A percentile compares a stretch with the other conserved stretches of the same genome.
Conservation (phyloP, 2,888 invertebrate species). For the Parelbella ahira region DNA sequence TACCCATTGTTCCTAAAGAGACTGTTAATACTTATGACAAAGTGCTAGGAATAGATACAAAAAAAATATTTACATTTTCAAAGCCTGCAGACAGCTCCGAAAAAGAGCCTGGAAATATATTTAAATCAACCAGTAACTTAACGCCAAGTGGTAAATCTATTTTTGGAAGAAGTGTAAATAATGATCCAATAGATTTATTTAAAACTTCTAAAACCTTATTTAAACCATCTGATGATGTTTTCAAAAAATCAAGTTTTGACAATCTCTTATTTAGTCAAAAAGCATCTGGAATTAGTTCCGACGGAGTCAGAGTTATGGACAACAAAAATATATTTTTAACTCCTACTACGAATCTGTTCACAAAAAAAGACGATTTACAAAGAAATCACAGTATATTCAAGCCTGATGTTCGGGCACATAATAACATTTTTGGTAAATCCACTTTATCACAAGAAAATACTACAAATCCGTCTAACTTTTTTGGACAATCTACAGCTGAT, state of each 20-base stretch:
- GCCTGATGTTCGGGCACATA: slow-evolving; percentile 26
- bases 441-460: slow-evolving; percentile 29
- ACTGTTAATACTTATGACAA: slow-evolving; percentile 55
- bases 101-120: slow-evolving; percentile 19
- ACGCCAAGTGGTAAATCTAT: slow-evolving; percentile 15
- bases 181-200: slow-evolving; percentile 20
- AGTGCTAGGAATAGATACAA: slow-evolving; percentile 41
- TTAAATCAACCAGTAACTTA: slow-evolving; percentile 14
- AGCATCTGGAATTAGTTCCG: slow-evolving; percentile 13
- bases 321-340: slow-evolving; percentile 37
- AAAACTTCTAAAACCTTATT: too few relatives aligned
- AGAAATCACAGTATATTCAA: slow-evolving; percentile 34
- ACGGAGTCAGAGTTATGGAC: slow-evolving; percentile 10
- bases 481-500: slow-evolving; percentile 42
- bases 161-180: slow-evolving; percentile 25
- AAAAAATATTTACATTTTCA: slow-evolving; percentile 61
- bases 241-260: slow-evolving; percentile 29
- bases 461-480: slow-evolving; percentile 43
- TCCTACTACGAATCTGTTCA: slow-evolving; percentile 30
- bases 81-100: slow-evolving; percentile 51
- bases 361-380: slow-evolving; percentile 26
- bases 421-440: slow-evolving; percentile 48
- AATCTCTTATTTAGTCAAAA: slow-evolving; percentile 37
- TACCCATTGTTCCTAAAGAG: slow-evolving; percentile 54
- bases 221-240: slow-evolving; percentile 31